A percentile compares a stretch with the other conserved stretches of the same genome.
These are phyloP conservation scores for Tiphia femorata DNA, from an alignment of 2,888 invertebrate genomes.

Conservation along the genomic window DNA sequence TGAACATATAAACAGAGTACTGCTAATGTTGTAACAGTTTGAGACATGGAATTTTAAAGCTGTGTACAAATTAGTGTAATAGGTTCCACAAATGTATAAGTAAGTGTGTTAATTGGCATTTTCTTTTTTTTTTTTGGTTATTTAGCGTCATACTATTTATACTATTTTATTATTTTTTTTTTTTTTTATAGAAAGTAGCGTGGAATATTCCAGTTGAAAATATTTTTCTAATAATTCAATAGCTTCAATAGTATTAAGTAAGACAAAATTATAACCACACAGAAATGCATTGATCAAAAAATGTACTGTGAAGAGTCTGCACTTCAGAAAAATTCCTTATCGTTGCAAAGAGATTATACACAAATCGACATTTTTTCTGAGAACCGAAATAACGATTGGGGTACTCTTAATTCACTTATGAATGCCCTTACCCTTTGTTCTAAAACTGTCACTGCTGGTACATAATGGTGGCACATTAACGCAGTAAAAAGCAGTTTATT, in stretches of 20 bases:
- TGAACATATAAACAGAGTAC: neutral
- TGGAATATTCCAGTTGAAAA: too few species aligned
- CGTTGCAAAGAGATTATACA: too few species aligned
- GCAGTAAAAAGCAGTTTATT: constrained; percentile 41
- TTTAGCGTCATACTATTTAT: too few species aligned
- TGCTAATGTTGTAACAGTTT: constrained; percentile 3
- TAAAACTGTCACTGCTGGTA: constrained; percentile 30
- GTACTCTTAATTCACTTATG: constrained; percentile 1
- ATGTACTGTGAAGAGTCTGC: too few species aligned
- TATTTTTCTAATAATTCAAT: too few species aligned
- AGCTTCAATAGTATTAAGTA: too few species aligned
- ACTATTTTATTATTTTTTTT: too few species aligned
- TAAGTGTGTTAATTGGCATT: constrained; percentile 2
- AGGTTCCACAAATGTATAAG: constrained; percentile 1
- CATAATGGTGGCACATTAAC: constrained; percentile 27
- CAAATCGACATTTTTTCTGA: too few species aligned
- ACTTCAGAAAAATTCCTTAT: too few species aligned
- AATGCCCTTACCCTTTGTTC: constrained; percentile 7
- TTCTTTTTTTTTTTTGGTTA: constrained; percentile 4
- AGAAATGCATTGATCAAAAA: too few species aligned
- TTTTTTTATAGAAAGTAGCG: too few species aligned
- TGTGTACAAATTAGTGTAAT: neutral
- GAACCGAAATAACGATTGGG: neutral
- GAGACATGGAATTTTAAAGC: neutral
- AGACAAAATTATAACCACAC: too few species aligned